A percentile compares a stretch with the other conserved stretches of the same genome.
These are phyloP conservation scores for Drosophila pandora DNA, from an alignment of 1,140 invertebrate genomes.

Conservation along the genomic window DNA sequence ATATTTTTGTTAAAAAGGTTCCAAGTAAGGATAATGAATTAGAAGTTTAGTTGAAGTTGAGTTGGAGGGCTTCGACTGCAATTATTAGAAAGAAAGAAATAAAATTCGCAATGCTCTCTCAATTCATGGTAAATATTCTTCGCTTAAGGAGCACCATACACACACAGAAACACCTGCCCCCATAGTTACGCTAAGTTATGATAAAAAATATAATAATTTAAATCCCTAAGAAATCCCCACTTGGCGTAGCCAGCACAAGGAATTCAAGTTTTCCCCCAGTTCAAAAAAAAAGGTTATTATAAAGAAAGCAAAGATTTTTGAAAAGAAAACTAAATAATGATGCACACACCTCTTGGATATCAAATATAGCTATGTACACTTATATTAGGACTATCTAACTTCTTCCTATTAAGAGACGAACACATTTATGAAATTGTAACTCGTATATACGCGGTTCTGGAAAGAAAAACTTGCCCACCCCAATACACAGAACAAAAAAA, in stretches of 20 bases:
- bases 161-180: conserved; percentile 30
- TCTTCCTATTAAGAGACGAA: conserved; percentile 53
- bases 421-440: conserved; percentile 27
- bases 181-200: conserved; percentile 55
- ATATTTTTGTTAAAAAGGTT: conserved; percentile 1
- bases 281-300: conserved; percentile 41
- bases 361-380: conserved; percentile 50
- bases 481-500: conserved; percentile 4
- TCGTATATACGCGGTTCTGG: conserved; percentile 47
- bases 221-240: conserved; percentile 21
- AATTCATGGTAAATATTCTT: conserved; percentile 44
- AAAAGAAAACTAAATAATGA: conserved; percentile 9
- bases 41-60: neutral
- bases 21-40: neutral
- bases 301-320: neutral
- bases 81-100: conserved; percentile 34
- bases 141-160: conserved; percentile 57
- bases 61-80: conserved; percentile 26
- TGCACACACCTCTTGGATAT: conserved; percentile 46
- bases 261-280: conserved; percentile 55
- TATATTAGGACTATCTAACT: conserved; percentile 50
- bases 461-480: conserved; percentile 52
- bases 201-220: conserved; percentile 3
- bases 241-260: conserved; percentile 78
- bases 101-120: conserved; percentile 28